Base-by-base conservation (phyloP, 2,888 invertebrate species). In the Leptopilina drosophilae region DNA sequence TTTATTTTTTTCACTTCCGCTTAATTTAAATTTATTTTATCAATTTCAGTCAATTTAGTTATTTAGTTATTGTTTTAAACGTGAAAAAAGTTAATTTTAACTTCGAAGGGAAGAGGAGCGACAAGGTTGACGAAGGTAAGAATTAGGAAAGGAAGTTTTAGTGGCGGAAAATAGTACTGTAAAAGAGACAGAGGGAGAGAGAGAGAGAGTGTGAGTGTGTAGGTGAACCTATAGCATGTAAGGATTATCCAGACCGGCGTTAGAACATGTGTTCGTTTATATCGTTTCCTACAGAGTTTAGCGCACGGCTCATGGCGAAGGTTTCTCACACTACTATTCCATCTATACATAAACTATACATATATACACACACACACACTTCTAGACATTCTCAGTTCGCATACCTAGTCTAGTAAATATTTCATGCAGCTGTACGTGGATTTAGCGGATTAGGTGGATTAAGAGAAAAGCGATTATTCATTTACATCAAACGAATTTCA, bases 221-320 rank as follows among this genome's bases (percentile, higher is more conserved):
- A 56, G 33, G 73, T 33, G 73, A 78, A 77, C 82, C 87, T 88
- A 87, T 86, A 87, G 86, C 85, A 86, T 83, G 88, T 88, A 88
- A 86, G 89, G 90, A 90, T 90, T 90, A 90, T 88, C 87, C 87
- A 87, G 88, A 88, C 87, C 85, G 84, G 87, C 87, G 88, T 86
- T 84, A 87, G 87, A 91, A 91, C 90, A 91, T 89, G 90, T 91
- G 90, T 91, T 89, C 89, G 89, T 88, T 33, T 90, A 89, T 89
- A 90, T 90, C 89, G 89, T 87, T 88, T 85, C 86, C 84, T 42
- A 81, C 87, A 83, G 87, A 89, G 90, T 89, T 49, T 90, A 86
- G 86, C 88, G 33, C 33, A 33, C 33, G 88, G 89, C 89, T 89
- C 88, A 86, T 87, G 88, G 86, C 87, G 88, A 89, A 87, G 90